Conservation (phyloP, 1,140 invertebrate species). For the Carposina sasakii region DNA sequence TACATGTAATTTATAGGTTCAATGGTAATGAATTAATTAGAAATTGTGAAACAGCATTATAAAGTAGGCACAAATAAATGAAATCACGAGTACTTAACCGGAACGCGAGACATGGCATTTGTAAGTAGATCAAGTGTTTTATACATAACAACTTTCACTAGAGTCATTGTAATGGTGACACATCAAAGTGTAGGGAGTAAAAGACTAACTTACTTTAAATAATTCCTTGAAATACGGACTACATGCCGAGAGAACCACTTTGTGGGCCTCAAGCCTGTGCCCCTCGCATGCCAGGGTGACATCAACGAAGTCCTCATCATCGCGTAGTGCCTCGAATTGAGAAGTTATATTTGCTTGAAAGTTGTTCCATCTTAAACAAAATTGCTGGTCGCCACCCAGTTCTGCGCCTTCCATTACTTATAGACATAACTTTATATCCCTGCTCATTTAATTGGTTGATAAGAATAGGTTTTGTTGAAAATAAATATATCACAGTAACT, state of each 20-base stretch:
- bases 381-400: constrained; percentile 83
- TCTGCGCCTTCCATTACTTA: constrained; percentile 74
- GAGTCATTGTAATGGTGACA: constrained; percentile 73
- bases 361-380: constrained; percentile 94
- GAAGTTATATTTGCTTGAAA: constrained; percentile 91
- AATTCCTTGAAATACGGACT: constrained; percentile 88
- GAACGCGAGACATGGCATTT: constrained; percentile 73
- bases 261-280: constrained; percentile 83
- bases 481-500: constrained; percentile 73
- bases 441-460: constrained; percentile 72
- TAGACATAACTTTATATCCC: constrained; percentile 73
- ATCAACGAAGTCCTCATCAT: constrained; percentile 88
- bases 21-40: constrained; percentile 67
- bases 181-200: constrained; percentile 71
- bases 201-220: constrained; percentile 80
- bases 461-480: constrained; percentile 72
- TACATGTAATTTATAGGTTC: constrained; percentile 30
- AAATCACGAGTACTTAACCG: constrained; percentile 72
- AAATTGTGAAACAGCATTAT: constrained; percentile 69
- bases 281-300: constrained; percentile 88
- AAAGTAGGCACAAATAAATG: constrained; percentile 71
- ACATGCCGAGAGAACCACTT: constrained; percentile 85
- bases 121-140: constrained; percentile 73
- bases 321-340: constrained; percentile 84
- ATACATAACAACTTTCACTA: constrained; percentile 73